phyloP scores from a whole-genome alignment of 2,797 vertebrate genomes.

The Schizopygopsis malacanthus region DNA sequence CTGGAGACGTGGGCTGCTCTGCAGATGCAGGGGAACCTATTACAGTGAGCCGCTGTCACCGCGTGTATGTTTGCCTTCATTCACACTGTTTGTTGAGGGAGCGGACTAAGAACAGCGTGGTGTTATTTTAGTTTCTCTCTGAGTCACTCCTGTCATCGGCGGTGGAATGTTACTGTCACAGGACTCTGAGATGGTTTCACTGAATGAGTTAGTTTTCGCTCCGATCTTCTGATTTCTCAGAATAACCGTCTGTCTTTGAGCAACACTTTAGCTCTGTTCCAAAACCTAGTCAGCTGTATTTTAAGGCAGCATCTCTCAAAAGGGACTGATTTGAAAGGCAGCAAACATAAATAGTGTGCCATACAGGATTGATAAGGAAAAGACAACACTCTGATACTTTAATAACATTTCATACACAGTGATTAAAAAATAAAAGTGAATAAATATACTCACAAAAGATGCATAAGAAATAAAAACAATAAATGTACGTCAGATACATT shows the following conservation, averaged over 20 bases:
- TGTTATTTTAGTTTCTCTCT: slow-evolving; percentile 28
- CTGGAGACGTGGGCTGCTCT: slow-evolving; percentile 10
- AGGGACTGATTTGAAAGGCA: not conserved
- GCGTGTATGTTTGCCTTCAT: slow-evolving; percentile 15
- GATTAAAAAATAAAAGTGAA: not conserved
- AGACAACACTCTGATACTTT: not conserved
- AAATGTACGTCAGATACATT: not conserved
- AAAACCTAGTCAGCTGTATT: not conserved
- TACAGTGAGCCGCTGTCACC: slow-evolving; percentile 18
- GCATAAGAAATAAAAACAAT: not conserved
- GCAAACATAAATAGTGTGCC: not conserved
- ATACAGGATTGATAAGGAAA: not conserved
- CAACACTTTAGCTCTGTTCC: not conserved
- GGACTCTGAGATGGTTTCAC: not conserved
- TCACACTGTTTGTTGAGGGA: slow-evolving; percentile 21
- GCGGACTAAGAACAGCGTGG: not conserved
- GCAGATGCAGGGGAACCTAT: slow-evolving; percentile 35
- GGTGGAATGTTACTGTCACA: not conserved
- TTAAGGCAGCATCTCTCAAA: not conserved
- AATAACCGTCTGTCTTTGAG: not conserved
- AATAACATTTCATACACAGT: not conserved
- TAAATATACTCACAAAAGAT: not conserved
- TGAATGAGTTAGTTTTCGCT: slow-evolving; percentile 1
- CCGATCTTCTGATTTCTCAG: not conserved
- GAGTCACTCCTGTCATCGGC: not conserved